These are phyloP conservation scores for Rhyacophila evoluta DNA, from an alignment of 2,888 invertebrate species.

Conservation along the genomic window DNA sequence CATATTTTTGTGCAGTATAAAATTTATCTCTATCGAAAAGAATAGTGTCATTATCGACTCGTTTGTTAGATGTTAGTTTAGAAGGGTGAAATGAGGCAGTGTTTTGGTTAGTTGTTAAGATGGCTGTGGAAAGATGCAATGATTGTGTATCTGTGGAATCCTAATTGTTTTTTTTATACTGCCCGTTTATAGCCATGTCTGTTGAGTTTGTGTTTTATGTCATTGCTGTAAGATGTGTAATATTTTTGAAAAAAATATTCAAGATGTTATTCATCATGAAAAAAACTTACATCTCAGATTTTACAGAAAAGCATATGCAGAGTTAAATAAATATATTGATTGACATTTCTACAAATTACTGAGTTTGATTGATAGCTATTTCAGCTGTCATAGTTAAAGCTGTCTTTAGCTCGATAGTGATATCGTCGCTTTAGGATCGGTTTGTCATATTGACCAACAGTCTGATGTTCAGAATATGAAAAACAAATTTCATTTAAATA, in stretches of 20 bases:
- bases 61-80: not conserved
- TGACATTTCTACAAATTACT: not conserved
- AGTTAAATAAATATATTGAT: not conserved
- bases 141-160: not conserved
- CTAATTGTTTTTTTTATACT: not conserved
- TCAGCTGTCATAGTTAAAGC: not conserved
- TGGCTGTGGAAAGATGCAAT: constrained; percentile 22
- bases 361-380: not conserved
- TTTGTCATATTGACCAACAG: too few species aligned
- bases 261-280: too few species aligned
- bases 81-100: not conserved
- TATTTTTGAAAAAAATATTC: too few species aligned
- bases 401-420: too few species aligned
- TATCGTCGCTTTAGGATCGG: too few species aligned
- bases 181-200: not conserved
- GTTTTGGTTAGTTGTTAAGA: not conserved
- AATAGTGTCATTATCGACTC: not conserved
- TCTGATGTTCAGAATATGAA: too few species aligned
- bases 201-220: too few species aligned
- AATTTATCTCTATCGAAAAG: too few species aligned
- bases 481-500: too few species aligned
- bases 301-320: not conserved
- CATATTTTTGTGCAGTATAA: too few species aligned
- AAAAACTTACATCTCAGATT: too few species aligned
- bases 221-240: too few species aligned